Percentiles rank a stretch among this genome's conserved stretches.
phyloP scores from a whole-genome alignment of 2,888 invertebrate genomes.

The Lasioglossum morio region DNA sequence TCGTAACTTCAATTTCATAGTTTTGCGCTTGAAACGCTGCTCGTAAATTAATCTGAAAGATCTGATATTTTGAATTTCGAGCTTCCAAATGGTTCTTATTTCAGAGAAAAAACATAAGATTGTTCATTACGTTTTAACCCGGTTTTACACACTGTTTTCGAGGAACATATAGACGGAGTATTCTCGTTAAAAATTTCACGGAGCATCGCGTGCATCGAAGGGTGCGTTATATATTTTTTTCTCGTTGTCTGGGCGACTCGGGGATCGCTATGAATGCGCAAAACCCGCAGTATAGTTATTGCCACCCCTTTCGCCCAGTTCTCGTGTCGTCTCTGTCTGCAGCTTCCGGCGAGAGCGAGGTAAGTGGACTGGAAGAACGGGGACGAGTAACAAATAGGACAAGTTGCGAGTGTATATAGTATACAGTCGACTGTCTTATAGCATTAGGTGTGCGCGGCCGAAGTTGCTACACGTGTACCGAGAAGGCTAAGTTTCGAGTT shows the following conservation, averaged over 20 bases:
- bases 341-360: neutral
- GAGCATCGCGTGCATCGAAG: neutral
- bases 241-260: neutral
- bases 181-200: neutral
- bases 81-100: no score
- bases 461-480: conserved; percentile 16
- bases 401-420: conserved; percentile 31
- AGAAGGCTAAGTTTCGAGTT: conserved; percentile 24
- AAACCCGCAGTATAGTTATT: neutral
- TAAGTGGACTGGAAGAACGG: conserved; percentile 15
- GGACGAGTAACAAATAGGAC: conserved; percentile 30
- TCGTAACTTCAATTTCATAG: no score
- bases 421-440: conserved; percentile 7
- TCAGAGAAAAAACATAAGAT: no score
- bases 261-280: neutral
- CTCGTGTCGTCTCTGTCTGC: neutral
- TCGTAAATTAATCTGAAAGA: no score
- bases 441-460: neutral
- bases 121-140: no score
- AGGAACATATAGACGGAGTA: neutral
- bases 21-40: no score
- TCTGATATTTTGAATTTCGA: no score
- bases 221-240: neutral
- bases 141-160: neutral
- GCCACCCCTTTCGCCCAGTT: neutral